Evolutionary conservation across 2,888 invertebrate species (phyloP), one percentile per base, ranked within the genome.

Genomic region (Lottia scabra): DNA sequence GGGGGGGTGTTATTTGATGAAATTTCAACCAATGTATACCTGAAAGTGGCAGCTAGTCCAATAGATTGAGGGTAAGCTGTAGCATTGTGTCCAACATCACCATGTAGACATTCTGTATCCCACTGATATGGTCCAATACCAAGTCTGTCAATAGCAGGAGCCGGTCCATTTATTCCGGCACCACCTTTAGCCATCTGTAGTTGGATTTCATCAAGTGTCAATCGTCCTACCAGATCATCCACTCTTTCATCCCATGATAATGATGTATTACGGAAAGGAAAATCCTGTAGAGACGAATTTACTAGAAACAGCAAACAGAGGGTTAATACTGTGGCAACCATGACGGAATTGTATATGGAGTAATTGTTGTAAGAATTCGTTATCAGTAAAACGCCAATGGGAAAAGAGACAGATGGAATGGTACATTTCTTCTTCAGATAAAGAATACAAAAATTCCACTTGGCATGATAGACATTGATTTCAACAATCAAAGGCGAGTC

Each of bases 61-160:
- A 87, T 67, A 2, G 87, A 81, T 73, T 87, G 85, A 6, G 87
- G 86, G 67, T 87, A 87, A 1, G 84, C 78, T 3, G 87, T 87
- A 1, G 87, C 85, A 56, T 83, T 77, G 8, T 85, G 85, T 23
- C 73, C 68, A 0, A 81, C 85, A 63, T 84, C 85, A 8, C 87
- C 87, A 13, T 84, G 73, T 6, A 86, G 73, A 76, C 87, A 87
- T 68, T 87, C 87, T 1, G 85, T 82, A 64, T 83, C 81, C 85
- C 85, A 87, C 26, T 79, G 78, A 70, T 85, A 87, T 0, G 85
- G 84, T 19, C 75, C 72, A 19, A 87, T 81, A 8, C 83, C 81
- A 13, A 87, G 78, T 38, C 85, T 74, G 2, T 74, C 62, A 19
- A 87, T 84, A 1, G 82, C 80, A n/a, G 86, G 85, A 8, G 86